A percentile compares a stretch with the other conserved stretches of the same genome.
phyloP scores from a whole-genome alignment of 2,113 vertebrate species.

The Lycocorax pyrrhopterus region DNA sequence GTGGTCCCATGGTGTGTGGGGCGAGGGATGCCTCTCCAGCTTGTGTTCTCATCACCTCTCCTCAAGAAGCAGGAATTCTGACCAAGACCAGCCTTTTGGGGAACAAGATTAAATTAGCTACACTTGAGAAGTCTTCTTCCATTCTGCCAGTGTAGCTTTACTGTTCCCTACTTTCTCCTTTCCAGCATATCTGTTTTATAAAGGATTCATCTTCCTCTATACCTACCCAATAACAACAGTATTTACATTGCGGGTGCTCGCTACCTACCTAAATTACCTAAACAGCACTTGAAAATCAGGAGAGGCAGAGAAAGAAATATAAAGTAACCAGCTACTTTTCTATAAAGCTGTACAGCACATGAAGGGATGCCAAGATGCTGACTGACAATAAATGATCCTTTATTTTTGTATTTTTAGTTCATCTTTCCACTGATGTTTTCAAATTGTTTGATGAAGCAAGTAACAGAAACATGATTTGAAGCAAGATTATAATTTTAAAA shows the following conservation, averaged over 20 bases:
- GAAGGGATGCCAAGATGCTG: neutral
- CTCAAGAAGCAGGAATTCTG: neutral
- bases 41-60: neutral
- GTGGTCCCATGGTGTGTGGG: fast-evolving
- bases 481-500: neutral
- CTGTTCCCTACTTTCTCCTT: neutral
- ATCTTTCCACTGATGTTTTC: neutral
- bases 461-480: neutral
- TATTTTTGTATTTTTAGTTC: neutral
- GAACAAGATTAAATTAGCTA: neutral
- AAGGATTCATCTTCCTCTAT: neutral
- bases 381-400: neutral
- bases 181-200: neutral
- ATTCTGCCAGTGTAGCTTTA: neutral
- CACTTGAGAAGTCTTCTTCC: neutral
- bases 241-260: neutral
- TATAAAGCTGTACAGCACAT: neutral
- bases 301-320: neutral
- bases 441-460: neutral
- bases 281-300: neutral
- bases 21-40: neutral
- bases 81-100: neutral
- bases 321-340: neutral
- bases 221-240: neutral
- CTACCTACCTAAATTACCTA: neutral